Base-by-base conservation (phyloP, 1,140 invertebrate species). In the Euwallacea similis region DNA sequence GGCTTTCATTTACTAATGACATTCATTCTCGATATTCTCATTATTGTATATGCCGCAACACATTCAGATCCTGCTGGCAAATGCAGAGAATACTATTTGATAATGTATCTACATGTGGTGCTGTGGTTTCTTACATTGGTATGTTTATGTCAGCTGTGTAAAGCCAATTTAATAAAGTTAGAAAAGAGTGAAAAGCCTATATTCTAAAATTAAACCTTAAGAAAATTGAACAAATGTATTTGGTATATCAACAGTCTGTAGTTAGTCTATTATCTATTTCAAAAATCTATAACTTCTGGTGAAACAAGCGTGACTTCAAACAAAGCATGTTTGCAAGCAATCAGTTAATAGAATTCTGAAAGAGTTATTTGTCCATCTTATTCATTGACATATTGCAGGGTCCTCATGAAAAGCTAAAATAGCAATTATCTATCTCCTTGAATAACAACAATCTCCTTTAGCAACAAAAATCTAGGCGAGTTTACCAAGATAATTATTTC, bases 81-180 rank as follows among this genome's bases (percentile, higher is more conserved):
- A 79, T 89, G 88, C 69, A 83, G 87, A 71, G 87, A 88, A 44
- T 90, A 89, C 75, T 90, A 89, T 78, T 85, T 88, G 73, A 85
- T 88, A 76, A 82, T 89, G 11, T 89, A 89, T 76, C 80, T 88
- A 50, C 86, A 89, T 61, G 86, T 86, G 60, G 82, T 79, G 33
- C 87, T 87, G 72, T 90, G 88, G 88, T 76, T 88, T 42, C 75
- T 88, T 64, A 85, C 88, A 54, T 84, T 87, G 82, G 79, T 87
- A 80, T 80, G 80, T 82, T 75, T 54, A 43, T 41, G 21, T 9
- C 9, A 47, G 10, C 2, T 13, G 13, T 46, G 13, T 56, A 50
- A 50, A 50, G 46, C 9, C 47, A 16, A 47, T 43, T 42, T 68
- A 6, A 6, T 60, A 42, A 11, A 42, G 42, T 33, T 42, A 8